These are phyloP conservation scores for Lamellibrachia satsuma DNA, from an alignment of 2,888 invertebrate species.

Conservation along the genomic window DNA sequence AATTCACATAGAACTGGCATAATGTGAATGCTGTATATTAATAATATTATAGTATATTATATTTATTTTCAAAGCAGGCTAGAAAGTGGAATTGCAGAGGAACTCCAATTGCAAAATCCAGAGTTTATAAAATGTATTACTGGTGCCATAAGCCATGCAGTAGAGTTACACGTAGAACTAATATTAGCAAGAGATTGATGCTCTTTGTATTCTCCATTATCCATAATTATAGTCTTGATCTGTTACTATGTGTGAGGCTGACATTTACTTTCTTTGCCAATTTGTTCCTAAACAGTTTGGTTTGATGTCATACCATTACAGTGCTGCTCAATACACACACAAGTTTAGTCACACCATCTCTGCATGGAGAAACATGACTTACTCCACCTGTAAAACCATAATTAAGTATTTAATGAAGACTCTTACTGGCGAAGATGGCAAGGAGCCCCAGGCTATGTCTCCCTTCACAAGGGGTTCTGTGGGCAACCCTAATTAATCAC, in stretches of 20 bases:
- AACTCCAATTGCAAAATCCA: too few relatives aligned
- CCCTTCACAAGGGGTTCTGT: background rate
- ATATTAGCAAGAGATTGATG: background rate
- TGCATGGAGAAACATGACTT: background rate
- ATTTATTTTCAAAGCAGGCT: background rate
- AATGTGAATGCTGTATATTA: too few relatives aligned
- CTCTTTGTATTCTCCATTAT: background rate
- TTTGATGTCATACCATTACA: background rate
- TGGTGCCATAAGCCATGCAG: background rate
- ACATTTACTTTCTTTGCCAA: background rate
- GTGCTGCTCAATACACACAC: background rate
- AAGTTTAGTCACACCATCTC: background rate
- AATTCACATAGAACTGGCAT: too few relatives aligned
- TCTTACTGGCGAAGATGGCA: background rate
- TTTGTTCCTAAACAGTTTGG: background rate
- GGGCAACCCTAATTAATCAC: constrained; percentile 1
- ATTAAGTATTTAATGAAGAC: background rate
- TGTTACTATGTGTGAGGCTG: background rate
- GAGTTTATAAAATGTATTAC: background rate
- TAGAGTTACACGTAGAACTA: background rate
- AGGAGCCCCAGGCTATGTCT: background rate
- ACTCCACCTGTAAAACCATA: background rate
- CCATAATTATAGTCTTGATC: constrained; percentile 17
- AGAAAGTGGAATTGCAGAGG: background rate
- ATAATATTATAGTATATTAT: too few relatives aligned